These are phyloP conservation scores for Aphelenchoides fujianensis DNA, from an alignment of 1,140 invertebrate species.

Conservation along the genomic window DNA sequence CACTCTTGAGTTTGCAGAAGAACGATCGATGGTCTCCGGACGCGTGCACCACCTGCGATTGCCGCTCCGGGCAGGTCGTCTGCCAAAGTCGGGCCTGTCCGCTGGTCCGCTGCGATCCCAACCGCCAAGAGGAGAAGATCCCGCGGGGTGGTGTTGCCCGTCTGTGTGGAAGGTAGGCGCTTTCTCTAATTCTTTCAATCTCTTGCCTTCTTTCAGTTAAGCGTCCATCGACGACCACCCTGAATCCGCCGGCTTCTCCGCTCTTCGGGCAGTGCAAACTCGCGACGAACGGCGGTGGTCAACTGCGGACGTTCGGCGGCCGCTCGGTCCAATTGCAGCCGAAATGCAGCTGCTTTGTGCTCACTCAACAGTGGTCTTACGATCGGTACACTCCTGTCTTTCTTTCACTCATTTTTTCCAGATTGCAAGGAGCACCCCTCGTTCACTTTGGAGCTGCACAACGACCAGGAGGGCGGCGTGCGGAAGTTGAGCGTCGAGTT, in stretches of 20 bases:
- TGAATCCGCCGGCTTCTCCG: not conserved
- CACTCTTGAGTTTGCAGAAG: not conserved
- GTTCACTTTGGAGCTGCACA: not conserved
- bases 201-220: slow-evolving; percentile 18
- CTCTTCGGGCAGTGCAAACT: slow-evolving; percentile 1
- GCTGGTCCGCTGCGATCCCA: not conserved
- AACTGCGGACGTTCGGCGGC: slow-evolving; percentile 13
- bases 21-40: slow-evolving; percentile 14
- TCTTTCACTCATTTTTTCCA: not conserved
- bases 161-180: not conserved
- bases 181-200: slow-evolving; percentile 3
- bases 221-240: not conserved
- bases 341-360: not conserved
- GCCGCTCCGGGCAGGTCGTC: not conserved
- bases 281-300: not conserved
- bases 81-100: slow-evolving; percentile 11
- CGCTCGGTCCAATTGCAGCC: not conserved
- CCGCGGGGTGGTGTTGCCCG: not conserved
- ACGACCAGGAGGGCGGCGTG: not conserved
- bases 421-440: not conserved
- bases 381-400: not conserved
- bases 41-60: not conserved
- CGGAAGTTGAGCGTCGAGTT: not conserved
- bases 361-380: slow-evolving; percentile 10
- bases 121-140: not conserved